These are phyloP conservation scores for Hypselothyrea guttata DNA, from an alignment of 2,888 invertebrate species.

Conservation along the genomic window DNA sequence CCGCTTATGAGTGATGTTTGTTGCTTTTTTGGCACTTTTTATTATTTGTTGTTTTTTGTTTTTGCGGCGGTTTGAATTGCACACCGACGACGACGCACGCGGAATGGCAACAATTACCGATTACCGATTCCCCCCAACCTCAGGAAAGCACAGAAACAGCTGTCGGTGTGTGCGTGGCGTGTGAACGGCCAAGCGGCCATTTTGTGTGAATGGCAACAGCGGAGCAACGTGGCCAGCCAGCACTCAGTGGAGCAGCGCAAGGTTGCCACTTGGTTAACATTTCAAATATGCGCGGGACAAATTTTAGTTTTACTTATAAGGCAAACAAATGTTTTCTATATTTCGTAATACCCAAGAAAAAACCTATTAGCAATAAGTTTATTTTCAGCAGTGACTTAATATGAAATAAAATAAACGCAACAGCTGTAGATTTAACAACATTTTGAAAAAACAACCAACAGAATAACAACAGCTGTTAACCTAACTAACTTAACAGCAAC, in stretches of 20 bases:
- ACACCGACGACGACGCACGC: slow-evolving; percentile 48
- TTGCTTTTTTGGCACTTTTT: slow-evolving; percentile 53
- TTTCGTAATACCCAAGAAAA: no score
- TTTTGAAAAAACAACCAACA: no score
- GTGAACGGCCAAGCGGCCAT: slow-evolving; percentile 25
- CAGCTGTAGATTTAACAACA: slow-evolving; percentile 6
- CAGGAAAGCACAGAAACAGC: slow-evolving; percentile 35
- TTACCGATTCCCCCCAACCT: slow-evolving; percentile 21
- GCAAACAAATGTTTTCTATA: no score
- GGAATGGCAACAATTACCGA: slow-evolving; percentile 39
- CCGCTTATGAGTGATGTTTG: slow-evolving; percentile 32
- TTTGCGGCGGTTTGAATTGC: slow-evolving; percentile 42
- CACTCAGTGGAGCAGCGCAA: neutral
- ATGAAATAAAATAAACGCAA: neutral
- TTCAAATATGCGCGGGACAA: neutral
- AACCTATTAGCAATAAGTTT: neutral
- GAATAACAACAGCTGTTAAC: neutral
- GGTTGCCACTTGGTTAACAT: neutral
- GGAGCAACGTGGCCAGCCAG: slow-evolving; percentile 31
- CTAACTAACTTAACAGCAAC: slow-evolving; percentile 15
- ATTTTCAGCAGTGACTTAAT: no score
- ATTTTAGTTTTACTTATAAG: neutral
- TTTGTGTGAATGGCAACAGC: slow-evolving; percentile 34
- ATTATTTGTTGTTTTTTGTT: slow-evolving; percentile 38
- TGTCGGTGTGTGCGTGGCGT: slow-evolving; percentile 16